These are phyloP conservation scores for Agriotes lineatus DNA, from an alignment of 2,888 invertebrate species.

Conservation along the genomic window DNA sequence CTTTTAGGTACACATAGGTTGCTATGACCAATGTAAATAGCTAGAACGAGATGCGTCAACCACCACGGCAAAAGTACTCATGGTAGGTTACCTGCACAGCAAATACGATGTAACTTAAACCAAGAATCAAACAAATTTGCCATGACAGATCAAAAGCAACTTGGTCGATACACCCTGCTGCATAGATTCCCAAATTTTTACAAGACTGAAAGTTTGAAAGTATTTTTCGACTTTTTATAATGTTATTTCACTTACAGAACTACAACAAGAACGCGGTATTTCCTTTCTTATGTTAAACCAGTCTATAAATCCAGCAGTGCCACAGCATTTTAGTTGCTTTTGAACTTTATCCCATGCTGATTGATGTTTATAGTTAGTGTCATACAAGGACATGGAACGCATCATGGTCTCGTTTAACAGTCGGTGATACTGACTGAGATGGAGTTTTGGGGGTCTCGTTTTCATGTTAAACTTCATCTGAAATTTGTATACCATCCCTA, in stretches of 20 bases:
- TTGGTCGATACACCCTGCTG: conserved; percentile 44
- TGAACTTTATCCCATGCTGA: conserved; percentile 46
- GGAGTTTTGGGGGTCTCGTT: conserved; percentile 21
- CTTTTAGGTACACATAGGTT: too few relatives aligned
- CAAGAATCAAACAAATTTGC: conserved; percentile 46
- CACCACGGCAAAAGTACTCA: too few relatives aligned
- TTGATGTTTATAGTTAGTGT: conserved; percentile 24
- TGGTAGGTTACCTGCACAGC: conserved; percentile 39
- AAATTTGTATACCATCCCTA: conserved; percentile 38
- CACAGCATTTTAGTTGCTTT: conserved; percentile 47
- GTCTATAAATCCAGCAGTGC: conserved; percentile 40
- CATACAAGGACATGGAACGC: conserved; percentile 34
- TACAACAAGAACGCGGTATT: conserved; percentile 44
- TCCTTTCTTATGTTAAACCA: conserved; percentile 36
- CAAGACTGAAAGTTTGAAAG: conserved; percentile 14
- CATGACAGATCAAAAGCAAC: conserved; percentile 46
- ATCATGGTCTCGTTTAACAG: conserved; percentile 39
- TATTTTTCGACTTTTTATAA: too few relatives aligned
- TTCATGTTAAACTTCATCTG: conserved; percentile 34
- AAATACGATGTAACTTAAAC: conserved; percentile 42
- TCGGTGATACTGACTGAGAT: conserved; percentile 24
- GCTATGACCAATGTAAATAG: too few relatives aligned
- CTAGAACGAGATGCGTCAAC: too few relatives aligned
- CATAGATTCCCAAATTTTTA: conserved; percentile 2
- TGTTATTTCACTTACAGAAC: too few relatives aligned